Base-by-base conservation (phyloP, 2,888 invertebrate species). In the Philopedon plagiatum region DNA sequence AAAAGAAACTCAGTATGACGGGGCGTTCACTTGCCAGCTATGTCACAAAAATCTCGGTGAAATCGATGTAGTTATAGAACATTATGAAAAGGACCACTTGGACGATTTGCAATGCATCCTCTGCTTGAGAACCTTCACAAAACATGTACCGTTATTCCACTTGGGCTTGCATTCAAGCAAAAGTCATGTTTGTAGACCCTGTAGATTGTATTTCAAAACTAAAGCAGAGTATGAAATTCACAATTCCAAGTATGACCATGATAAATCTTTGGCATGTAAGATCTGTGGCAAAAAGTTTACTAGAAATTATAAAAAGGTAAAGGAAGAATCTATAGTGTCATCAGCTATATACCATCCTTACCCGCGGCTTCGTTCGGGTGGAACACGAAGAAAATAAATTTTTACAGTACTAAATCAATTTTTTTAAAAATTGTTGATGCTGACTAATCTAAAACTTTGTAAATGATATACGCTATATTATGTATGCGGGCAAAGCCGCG, bases 271-370 rank as follows among this genome's bases (percentile, higher is more conserved):
- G 18, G 49, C 64, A 2, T 75, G 75, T 49, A 69, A 72, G 23
- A 69, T 75, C 19, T 75, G 75, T 44, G 71, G 71, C 0, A 75
- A 75, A 62, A 72, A 56, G 19, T 75, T 75, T 57, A 58, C 69
- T 18, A 54, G 73, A n/a, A 73, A 73, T 23, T 73, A 73, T 58
- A 73, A 73, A 51, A 73, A 73, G 65, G 73, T 73, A 37, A 44
- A 13, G 39, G 18, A 15, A 4, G n/a, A 8, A 46, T 46, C 11
- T 41, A 7, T 9, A 41, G 13, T 1, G 5, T 13, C 11, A 18
- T 5, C n/a, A 41, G 18, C 1, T 15, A 41, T 41, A 7, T n/a
- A n/a, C n/a, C n/a, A n/a, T n/a, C n/a, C n/a, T n/a, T n/a, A n/a
- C n/a, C n/a, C n/a, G n/a, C n/a, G n/a, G n/a, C n/a, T n/a, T n/a